Evolutionary conservation across 1,140 invertebrate species (phyloP), one percentile per base, ranked within the genome.

Genomic region (Listronotus oregonensis): DNA sequence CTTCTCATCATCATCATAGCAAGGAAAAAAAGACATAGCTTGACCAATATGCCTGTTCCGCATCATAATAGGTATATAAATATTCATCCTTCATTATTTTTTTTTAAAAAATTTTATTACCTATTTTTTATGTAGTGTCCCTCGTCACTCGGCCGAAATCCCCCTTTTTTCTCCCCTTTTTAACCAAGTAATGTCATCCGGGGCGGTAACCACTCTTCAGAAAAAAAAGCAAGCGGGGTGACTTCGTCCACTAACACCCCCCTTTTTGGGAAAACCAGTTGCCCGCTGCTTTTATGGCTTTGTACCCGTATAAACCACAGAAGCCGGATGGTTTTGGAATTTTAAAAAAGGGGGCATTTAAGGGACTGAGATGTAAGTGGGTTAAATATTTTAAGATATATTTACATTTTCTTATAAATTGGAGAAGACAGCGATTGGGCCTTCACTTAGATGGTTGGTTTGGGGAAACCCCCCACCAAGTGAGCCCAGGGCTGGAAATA

Each of bases 261-360:
- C n/a, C n/a, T n/a, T n/a, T n/a, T 11, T 34, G 7, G 46, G 11
- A 71, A 73, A 10, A 14, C 0, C 70, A 81, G 3, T 68, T 90
- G 47, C 88, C 89, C 6, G 86, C 87, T 34, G 82, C 87, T 0
- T 91, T 91, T 69, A 82, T 93, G 18, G 95, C 95, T 0, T 77
- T 97, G 0, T 97, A 96, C 80, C 90, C 93, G 0, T 98, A 98
- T 76, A 90, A 90, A 73, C 95, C 95, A 5, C 90, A 94, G 74
- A 96, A 97, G 79, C 83, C 88, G 0, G 21, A 27, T 27, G 21
- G 5, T n/a, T 3, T 27, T 27, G 21, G 21, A 27, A 27, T n/a
- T 27, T 27, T 1, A 27, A 27, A 5, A 27, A 27, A 27, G 21
- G 21, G 5, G 21, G 21, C 21, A 27, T 27, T 27, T 27, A 27